phyloP scores from a whole-genome alignment of 2,888 invertebrate species.

The Ormyrus nitidulus region DNA sequence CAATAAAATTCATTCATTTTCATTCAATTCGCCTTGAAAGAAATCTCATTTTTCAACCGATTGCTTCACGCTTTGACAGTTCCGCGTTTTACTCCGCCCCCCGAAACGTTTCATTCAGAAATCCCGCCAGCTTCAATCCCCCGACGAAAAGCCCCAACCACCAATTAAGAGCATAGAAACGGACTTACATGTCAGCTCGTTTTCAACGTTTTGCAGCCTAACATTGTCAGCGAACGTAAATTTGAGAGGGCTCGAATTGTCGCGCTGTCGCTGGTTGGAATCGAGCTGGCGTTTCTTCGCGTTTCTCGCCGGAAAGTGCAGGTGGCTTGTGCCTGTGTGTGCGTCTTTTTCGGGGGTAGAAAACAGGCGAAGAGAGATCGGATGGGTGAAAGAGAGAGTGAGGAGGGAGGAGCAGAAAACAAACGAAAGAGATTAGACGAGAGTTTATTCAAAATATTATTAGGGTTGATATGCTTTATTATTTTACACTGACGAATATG shows the following conservation, averaged over 20 bases:
- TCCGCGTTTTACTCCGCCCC: no score
- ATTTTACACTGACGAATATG: no score
- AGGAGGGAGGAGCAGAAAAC: not conserved
- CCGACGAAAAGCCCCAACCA: not conserved
- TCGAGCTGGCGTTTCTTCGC: slow-evolving; percentile 56
- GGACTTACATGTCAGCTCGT: slow-evolving; percentile 55
- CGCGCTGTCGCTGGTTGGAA: slow-evolving; percentile 36
- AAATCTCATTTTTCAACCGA: no score
- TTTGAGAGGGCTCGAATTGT: slow-evolving; percentile 33
- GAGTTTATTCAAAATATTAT: no score
- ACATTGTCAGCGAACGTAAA: slow-evolving; percentile 50
- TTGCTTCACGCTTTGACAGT: no score
- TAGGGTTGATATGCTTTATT: no score
- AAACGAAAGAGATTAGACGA: no score
- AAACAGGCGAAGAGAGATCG: not conserved
- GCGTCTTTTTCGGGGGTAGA: not conserved
- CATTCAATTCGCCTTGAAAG: no score
- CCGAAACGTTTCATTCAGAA: no score
- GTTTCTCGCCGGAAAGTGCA: slow-evolving; percentile 43
- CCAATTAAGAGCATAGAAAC: slow-evolving; percentile 19
- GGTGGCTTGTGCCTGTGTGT: slow-evolving; percentile 25
- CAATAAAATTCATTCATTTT: no score
- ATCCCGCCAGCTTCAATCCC: no score
- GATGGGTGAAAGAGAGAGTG: not conserved
- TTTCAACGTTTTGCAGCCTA: slow-evolving; percentile 50